phyloP scores from a whole-genome alignment of 35 echinoderm and acorn worm species.

The Heliocidaris tuberculata region DNA sequence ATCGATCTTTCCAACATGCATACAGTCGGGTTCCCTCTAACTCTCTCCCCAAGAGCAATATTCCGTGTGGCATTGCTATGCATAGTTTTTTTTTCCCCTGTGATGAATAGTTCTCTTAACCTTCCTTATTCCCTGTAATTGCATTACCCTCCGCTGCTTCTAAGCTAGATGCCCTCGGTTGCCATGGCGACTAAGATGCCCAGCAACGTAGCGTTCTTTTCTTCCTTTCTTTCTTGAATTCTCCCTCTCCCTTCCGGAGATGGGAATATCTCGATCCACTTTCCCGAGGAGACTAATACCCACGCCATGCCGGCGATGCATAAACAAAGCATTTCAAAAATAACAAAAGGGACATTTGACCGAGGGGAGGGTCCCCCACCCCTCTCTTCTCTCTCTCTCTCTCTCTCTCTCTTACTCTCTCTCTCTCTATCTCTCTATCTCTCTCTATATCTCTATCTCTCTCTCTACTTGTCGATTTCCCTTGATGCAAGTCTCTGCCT shows the following conservation, averaged over 20 bases:
- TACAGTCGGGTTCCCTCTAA: neutral
- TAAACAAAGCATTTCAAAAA: neutral
- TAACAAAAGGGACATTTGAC: too few relatives aligned
- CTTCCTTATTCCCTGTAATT: neutral
- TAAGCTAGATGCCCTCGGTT: conserved; percentile 5
- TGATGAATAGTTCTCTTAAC: neutral
- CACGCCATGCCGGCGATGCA: neutral
- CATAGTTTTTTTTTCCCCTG: neutral
- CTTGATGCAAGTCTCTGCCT: too few relatives aligned
- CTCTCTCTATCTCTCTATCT: too few relatives aligned
- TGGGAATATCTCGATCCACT: neutral
- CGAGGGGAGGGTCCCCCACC: too few relatives aligned
- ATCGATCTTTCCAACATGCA: neutral
- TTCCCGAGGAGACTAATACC: neutral
- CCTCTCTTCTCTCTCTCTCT: too few relatives aligned
- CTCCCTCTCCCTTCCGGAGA: neutral
- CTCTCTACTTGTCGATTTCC: too few relatives aligned
- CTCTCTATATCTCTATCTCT: too few relatives aligned
- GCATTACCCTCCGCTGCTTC: neutral
- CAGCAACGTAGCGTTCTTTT: neutral
- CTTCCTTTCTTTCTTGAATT: neutral
- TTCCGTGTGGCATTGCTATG: neutral
- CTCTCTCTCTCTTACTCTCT: too few relatives aligned
- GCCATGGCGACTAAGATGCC: neutral
- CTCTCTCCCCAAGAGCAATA: neutral